Base-by-base conservation (phyloP, 2,113 vertebrate species). In the Odocoileus virginianus region DNA sequence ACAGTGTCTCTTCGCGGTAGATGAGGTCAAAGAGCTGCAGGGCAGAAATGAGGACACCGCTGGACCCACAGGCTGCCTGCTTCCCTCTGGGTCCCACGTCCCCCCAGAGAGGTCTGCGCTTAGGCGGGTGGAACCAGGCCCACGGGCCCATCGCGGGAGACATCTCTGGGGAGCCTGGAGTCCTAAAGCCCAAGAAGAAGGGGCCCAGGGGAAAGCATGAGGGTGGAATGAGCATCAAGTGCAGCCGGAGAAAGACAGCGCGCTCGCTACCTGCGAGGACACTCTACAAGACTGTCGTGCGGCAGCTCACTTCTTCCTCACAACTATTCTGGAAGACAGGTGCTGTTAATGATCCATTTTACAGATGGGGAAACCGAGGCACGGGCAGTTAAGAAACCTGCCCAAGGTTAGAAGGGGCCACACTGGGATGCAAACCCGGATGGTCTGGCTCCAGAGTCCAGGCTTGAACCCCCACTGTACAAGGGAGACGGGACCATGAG, bases 1-100 rank as follows among this genome's bases (percentile, higher is more conserved):
- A 99, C 94, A 99, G 99, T 0, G 99, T 99, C 99, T 99, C 99
- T 98, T 99, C 99, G 0, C 99, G 99, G 98, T 99, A 99, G 99
- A 99, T 99, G 98, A 99, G 99, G 98, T 99, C 99, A 95, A 99
- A 99, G 47, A 99, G 99, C 99, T 99, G 98, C 40, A 14, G 76
- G 87, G 89, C 1, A 83, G 86, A 47, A 36, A 52, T 0, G 13
- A 36, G 87, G 28, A 60, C 6, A 4, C 27, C 3, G 0, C 52
- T 67, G 14, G 43, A 9, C 54, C 43, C 7, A 4, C 11, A 50
- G 54, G 50, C 85, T 50, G n/a, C 23, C 13, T 36, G 10, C 74
- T 64, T 58, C 36, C 50, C 13, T 0, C 6, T 0, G 50, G 64
- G 9, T 17, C 30, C 79, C 88, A 36, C 0, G 14, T 15, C 71